Evolutionary conservation across 2,888 invertebrate species (phyloP).

Genomic region (Heliconius ethilla): DNA sequence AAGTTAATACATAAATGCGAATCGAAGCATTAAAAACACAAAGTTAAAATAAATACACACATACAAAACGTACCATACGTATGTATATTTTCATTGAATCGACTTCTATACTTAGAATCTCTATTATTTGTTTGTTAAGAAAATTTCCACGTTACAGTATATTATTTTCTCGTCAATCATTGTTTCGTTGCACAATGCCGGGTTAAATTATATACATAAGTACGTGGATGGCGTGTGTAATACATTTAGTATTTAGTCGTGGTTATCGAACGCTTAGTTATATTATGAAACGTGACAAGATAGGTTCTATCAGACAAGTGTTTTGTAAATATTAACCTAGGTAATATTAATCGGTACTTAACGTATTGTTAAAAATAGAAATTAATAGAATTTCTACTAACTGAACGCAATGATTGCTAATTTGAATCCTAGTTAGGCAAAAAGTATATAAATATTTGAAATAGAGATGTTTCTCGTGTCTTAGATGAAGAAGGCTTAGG

Average conservation of each 20-base stretch:
- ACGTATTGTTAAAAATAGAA: no score
- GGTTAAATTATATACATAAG: not conserved
- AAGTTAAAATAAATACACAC: not conserved
- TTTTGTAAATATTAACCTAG: slow-evolving; percentile 1
- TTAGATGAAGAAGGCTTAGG: no score
- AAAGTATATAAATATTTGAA: no score
- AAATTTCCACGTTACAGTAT: slow-evolving; percentile 18
- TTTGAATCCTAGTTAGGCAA: not conserved
- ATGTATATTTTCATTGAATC: not conserved
- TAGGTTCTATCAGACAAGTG: slow-evolving; percentile 3
- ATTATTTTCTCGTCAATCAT: slow-evolving; percentile 21
- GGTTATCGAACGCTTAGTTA: not conserved
- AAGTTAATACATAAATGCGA: not conserved
- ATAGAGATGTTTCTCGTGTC: no score
- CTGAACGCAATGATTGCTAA: not conserved
- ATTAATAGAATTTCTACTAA: no score
- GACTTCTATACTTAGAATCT: not conserved
- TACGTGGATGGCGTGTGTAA: not conserved
- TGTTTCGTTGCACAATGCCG: slow-evolving; percentile 21
- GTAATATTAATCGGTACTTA: no score
- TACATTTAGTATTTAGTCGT: not conserved
- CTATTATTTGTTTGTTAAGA: not conserved
- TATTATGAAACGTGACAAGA: not conserved
- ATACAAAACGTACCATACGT: not conserved
- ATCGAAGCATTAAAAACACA: not conserved